Base-by-base conservation (phyloP, 1,140 invertebrate genomes). In the Chrysomallon squamiferum region DNA sequence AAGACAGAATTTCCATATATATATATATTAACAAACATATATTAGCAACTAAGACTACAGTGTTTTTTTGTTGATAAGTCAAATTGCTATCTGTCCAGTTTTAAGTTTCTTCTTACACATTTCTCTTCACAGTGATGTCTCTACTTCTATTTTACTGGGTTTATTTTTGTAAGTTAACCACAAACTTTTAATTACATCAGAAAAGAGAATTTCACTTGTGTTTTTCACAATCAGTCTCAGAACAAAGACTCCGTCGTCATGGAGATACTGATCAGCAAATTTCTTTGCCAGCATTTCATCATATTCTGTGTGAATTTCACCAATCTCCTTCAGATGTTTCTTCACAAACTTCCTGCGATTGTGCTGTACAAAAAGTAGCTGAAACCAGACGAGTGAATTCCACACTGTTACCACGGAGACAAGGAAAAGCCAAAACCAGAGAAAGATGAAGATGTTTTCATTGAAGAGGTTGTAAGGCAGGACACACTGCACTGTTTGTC, bases 381-480 rank as follows among this genome's bases (percentile, higher is more conserved):
- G 27, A 50, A 64, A 1, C 62, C 62, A 64, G 20, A 22, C n/a
- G 5, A 64, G 13, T 11, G 57, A 18, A 52, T 64, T 64, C 11
- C 32, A 30, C 13, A 27, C 43, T 3, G 62, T 77, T 6, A 84
- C 77, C 29, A 82, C 59, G 22, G 84, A 71, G 9, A 84, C 84
- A 70, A 84, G 78, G 35, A 85, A 79, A 45, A 81, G 75, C 84
- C 85, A 86, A 66, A 86, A 86, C 85, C 85, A 86, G 41, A 86
- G 66, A 66, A 86, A 85, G 25, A 86, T 74, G 61, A 86, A 86
- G 20, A 86, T 85, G 72, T 86, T 86, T 64, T 85, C 84, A 58
- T 86, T 86, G 73, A 86, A 86, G 27, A 86, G 82, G 62, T 86
- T 86, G 49, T 86, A 84, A 68, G 86, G 86, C 2, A 86, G 76